Conservation (phyloP, 2,888 invertebrate genomes). For the Conops quadrifasciatus region DNA sequence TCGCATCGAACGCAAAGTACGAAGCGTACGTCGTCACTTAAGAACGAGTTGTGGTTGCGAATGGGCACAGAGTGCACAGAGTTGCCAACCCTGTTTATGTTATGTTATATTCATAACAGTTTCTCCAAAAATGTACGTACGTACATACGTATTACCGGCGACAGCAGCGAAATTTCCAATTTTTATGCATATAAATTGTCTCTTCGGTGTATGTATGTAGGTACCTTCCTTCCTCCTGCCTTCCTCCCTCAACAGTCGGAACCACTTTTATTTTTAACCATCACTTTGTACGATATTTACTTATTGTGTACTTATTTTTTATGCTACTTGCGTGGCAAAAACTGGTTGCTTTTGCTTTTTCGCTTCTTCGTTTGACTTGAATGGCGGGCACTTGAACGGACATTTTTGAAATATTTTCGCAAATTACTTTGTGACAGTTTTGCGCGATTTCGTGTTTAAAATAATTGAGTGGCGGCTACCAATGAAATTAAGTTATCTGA, state of each 20-base stretch:
- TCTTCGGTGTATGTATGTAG: background rate
- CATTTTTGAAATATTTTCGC: slow-evolving; percentile 25
- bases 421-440: slow-evolving; percentile 16
- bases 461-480: slow-evolving; percentile 8
- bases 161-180: slow-evolving; percentile 17
- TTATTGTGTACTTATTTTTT: background rate
- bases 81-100: slow-evolving; percentile 17
- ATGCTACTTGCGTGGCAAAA: background rate
- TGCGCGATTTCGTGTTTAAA: background rate
- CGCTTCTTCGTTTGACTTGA: too few species aligned
- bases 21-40: background rate
- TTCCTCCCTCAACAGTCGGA: too few species aligned
- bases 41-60: slow-evolving; percentile 17
- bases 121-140: too few species aligned
- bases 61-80: background rate
- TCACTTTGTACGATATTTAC: too few species aligned
- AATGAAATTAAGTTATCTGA: slow-evolving; percentile 12
- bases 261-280: too few species aligned
- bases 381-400: background rate
- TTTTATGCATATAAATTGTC: slow-evolving; percentile 17
- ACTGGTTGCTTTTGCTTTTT: too few species aligned
- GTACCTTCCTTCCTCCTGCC: background rate
- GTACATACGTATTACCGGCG: too few species aligned
- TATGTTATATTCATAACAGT: background rate
- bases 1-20: background rate